Evolutionary conservation across 2,113 vertebrate genomes (phyloP).

Genomic region (Hemichromis elongatus): DNA sequence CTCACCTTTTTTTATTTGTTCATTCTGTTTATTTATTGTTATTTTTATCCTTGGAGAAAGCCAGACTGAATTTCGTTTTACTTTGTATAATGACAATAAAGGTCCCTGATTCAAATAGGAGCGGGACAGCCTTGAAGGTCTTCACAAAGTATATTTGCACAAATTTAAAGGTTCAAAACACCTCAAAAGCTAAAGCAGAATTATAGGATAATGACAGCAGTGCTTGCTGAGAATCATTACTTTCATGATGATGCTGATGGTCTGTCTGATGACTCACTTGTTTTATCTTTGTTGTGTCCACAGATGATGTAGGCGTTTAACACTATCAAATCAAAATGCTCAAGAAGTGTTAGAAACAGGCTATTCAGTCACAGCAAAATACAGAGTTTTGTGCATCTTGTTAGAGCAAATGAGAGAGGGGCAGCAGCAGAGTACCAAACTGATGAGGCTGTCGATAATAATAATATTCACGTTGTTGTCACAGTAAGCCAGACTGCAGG

Average conservation of each 20-base stretch:
- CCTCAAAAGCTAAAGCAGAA: neutral
- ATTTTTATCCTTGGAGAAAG: neutral
- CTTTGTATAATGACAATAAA: neutral
- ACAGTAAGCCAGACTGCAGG: neutral
- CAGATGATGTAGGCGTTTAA: neutral
- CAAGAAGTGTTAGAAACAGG: neutral
- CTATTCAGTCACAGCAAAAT: neutral
- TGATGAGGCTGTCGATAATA: neutral
- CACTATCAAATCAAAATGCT: neutral
- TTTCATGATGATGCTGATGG: neutral
- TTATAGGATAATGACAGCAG: neutral
- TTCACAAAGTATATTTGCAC: neutral
- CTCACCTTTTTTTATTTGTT: neutral
- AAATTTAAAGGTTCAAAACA: neutral
- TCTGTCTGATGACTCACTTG: slow-evolving; percentile 3
- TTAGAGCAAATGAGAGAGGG: neutral
- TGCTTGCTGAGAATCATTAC: neutral
- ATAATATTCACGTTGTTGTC: neutral
- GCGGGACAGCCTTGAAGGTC: neutral
- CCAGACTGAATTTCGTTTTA: neutral
- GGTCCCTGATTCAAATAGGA: neutral
- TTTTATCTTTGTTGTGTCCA: neutral
- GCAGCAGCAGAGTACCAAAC: neutral
- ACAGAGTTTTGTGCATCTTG: neutral
- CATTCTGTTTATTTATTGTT: neutral